Evolutionary conservation across 2,888 invertebrate species (phyloP).

Genomic region (Nomada ruficornis): DNA sequence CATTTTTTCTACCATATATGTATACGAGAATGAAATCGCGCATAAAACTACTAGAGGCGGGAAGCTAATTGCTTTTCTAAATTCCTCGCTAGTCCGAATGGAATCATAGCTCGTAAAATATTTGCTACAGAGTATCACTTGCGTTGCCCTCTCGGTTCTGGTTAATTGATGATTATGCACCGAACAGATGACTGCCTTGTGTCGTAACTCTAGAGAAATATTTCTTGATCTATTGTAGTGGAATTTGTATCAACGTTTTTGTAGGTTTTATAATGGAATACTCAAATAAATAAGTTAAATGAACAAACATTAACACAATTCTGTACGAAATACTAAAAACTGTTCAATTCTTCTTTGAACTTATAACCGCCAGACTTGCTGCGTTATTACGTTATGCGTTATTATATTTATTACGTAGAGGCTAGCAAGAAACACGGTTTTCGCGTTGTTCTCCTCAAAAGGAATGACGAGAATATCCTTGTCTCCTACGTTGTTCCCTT

Average conservation of each 20-base stretch:
- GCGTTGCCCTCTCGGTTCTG: background rate
- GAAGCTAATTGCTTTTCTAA: conserved; percentile 26
- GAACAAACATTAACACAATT: too few species aligned
- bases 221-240: too few species aligned
- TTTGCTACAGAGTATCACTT: conserved; percentile 13
- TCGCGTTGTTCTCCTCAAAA: background rate
- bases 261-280: too few species aligned
- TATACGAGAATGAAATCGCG: too few species aligned
- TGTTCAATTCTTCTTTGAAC: background rate
- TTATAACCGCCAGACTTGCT: background rate
- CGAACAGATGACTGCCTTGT: background rate
- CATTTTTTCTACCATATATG: too few species aligned
- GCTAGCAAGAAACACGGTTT: background rate
- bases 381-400: background rate
- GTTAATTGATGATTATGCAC: conserved; percentile 4
- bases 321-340: too few species aligned
- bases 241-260: too few species aligned
- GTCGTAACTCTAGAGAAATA: background rate
- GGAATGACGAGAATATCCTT: background rate
- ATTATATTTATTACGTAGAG: background rate
- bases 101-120: conserved; percentile 20
- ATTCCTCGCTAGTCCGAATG: conserved; percentile 21
- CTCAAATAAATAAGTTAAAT: too few species aligned
- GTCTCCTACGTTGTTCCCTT: background rate
- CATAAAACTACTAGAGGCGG: background rate